Base-by-base conservation (phyloP, 2,797 vertebrate genomes). In the Megalops cyprinoides region DNA sequence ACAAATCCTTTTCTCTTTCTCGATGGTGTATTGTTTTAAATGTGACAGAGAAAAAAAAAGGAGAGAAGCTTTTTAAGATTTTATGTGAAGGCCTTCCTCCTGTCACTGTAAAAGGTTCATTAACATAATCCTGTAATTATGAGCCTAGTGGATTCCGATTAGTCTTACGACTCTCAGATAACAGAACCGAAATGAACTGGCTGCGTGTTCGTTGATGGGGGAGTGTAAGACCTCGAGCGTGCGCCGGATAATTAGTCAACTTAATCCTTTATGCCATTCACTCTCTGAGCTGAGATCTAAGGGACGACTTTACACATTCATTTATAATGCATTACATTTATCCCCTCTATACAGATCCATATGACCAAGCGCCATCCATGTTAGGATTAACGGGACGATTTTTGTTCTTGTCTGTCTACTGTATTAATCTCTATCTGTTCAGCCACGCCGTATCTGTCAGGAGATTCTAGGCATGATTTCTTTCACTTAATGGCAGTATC, bases 171-270 rank as follows among this genome's bases (percentile, higher is more conserved):
- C 14, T 46, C 28, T 73, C 25, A 3, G 81, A 18, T 56, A 69
- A 56, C 53, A 69, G 42, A 37, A 48, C 44, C n/a, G 25, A 23
- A 31, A 23, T 76, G 58, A 55, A 56, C 71, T 74, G 28, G 51
- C 44, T 31, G 34, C 4, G n/a, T 77, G 58, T 60, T 76, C 37
- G 42, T 81, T 55, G 42, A n/a, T 71, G 75, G n/a, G n/a, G 53
- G 34, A 18, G 18, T 28, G 23, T 28, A 48, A 62, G 31, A 60
- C 65, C 81, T 34, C 53, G 49, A 15, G 74, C 78, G 53, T 65
- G 60, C 74, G 48, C 81, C 80, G 58, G 58, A 53, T 80, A 84
- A 84, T 85, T 84, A 77, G 76, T 82, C 71, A 76, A 83, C 78
- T 81, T 4, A 18, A 75, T 69, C 44, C 58, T 73, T 18, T 42